A percentile compares a stretch with the other conserved stretches of the same genome.
These are phyloP conservation scores for Bucco capensis DNA, from an alignment of 2,113 vertebrate species.

Conservation along the genomic window DNA sequence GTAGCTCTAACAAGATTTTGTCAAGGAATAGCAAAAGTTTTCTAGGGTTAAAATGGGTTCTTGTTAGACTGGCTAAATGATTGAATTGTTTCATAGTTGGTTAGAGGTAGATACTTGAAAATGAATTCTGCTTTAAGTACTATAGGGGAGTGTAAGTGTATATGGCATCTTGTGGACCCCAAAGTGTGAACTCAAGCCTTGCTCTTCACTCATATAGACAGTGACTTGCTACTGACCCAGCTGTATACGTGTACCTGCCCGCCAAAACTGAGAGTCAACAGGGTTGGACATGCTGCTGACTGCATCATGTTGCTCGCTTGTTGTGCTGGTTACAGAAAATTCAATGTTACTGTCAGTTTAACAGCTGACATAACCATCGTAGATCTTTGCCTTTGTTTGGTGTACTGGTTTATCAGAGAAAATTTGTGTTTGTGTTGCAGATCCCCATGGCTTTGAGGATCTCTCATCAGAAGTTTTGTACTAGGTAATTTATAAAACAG, in stretches of 20 bases:
- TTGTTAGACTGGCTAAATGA: background rate
- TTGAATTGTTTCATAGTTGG: background rate
- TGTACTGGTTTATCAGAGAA: background rate
- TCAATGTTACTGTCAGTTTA: background rate
- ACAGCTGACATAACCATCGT: fast-evolving
- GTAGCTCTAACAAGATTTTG: background rate
- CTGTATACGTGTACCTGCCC: background rate
- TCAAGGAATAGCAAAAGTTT: background rate
- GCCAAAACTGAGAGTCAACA: background rate
- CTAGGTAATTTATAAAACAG: background rate
- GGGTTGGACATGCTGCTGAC: background rate
- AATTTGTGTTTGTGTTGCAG: background rate
- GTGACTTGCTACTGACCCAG: background rate
- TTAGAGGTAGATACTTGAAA: background rate
- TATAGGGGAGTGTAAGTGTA: background rate
- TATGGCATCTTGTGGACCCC: background rate
- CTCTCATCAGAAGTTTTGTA: background rate
- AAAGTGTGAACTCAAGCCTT: background rate
- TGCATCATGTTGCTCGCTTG: background rate
- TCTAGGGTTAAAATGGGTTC: background rate
- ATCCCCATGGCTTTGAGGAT: background rate
- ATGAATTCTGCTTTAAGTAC: background rate
- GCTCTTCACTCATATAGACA: background rate
- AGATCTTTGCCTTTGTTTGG: background rate
- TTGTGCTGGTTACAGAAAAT: background rate